Evolutionary conservation across 2,113 vertebrate species (phyloP).

Genomic region (Nanorana parkeri): DNA sequence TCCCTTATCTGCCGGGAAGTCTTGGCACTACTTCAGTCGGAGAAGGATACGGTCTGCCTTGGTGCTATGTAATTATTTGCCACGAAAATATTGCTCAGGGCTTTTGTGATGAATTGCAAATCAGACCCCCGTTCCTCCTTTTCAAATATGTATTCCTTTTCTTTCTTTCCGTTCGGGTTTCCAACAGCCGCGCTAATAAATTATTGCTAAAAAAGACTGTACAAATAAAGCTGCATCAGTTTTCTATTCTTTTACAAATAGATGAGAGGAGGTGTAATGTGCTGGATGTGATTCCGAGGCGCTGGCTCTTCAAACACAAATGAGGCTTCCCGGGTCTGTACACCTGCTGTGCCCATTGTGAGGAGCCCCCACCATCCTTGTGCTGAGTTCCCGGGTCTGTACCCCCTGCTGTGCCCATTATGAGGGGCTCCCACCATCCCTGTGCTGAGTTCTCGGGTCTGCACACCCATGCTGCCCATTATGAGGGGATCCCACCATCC

Average conservation of each 20-base stretch:
- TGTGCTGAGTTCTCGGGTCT: too few relatives aligned
- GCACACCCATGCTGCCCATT: too few relatives aligned
- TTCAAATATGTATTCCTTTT: constrained; percentile 18
- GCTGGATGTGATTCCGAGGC: neutral
- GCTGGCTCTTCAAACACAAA: too few relatives aligned
- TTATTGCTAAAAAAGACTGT: constrained; percentile 37
- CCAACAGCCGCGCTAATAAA: constrained; percentile 17
- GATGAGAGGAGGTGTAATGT: constrained; percentile 27
- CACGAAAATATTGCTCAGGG: constrained; percentile 16
- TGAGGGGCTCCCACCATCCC: too few relatives aligned
- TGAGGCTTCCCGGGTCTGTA: too few relatives aligned
- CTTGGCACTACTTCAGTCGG: constrained; percentile 1
- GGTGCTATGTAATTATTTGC: constrained; percentile 16
- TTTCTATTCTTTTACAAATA: constrained; percentile 2
- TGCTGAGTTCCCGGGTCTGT: too few relatives aligned
- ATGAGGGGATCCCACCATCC: too few relatives aligned
- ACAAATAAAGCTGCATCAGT: constrained; percentile 22
- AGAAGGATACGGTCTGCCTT: neutral
- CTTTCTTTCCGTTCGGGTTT: neutral
- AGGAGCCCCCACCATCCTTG: too few relatives aligned
- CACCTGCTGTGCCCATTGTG: too few relatives aligned
- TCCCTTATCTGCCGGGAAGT: neutral
- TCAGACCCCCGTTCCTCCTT: neutral
- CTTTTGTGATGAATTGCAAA: constrained; percentile 9
- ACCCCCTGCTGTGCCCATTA: too few relatives aligned